Evolutionary conservation across 2,113 vertebrate genomes (phyloP), one percentile per base, ranked within the genome.

Genomic region (Ptychochromis oligacanthus): DNA sequence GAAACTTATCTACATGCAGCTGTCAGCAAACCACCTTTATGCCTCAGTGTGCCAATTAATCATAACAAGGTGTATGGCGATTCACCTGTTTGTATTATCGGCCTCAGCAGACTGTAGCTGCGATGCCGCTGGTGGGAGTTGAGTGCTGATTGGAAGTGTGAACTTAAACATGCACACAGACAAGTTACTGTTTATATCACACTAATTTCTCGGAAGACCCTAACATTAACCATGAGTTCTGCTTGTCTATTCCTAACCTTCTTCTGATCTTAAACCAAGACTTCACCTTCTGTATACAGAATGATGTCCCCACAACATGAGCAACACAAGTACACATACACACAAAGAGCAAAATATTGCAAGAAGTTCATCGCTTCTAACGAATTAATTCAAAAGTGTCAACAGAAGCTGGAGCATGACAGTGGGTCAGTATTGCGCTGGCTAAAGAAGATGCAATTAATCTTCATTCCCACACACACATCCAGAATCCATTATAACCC

Each of bases 21-120:
- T 81, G 57, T 74, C 81, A 84, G 75, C 49, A 61, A 76, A 80
- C 61, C 70, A 75, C 82, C 76, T 87, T 90, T 82, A 86, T 90
- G 36, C 75, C 80, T 88, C 18, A 13, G 81, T 77, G 67, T 87
- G 31, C 79, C 85, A 93, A 89, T 94, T 92, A 90, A 72, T 61
- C 36, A 49, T 46, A 89, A 79, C 81, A 88, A 77, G 77, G 81
- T 88, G 24, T 77, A 20, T 17, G 72, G 67, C 6, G 4, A 80
- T 77, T 76, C 59, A 74, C 57, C 34, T 70, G 65, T 90, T 91
- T 91, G 79, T 79, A 57, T 79, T 75, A 82, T 74, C 2, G 1
- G 64, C 72, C 75, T 84, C 58, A 24, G 79, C 61, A 59, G 86
- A 80, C 49, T 77, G 52, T 22, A 15, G 34, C 34, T 86, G 60